phyloP scores from a whole-genome alignment of 2,113 vertebrate genomes.

The Brachyistius frenatus region DNA sequence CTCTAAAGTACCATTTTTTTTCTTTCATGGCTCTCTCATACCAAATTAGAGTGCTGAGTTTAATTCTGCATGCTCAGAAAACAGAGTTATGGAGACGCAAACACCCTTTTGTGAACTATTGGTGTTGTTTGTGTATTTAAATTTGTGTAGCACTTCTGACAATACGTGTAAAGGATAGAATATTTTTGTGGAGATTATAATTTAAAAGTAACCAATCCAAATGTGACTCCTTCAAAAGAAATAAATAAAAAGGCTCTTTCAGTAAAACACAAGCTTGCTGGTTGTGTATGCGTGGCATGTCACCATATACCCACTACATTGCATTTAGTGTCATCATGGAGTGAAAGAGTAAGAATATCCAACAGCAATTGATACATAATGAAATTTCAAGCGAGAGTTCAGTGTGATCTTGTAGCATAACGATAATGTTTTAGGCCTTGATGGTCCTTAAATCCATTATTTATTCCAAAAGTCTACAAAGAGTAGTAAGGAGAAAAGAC shows the following conservation, averaged over 20 bases:
- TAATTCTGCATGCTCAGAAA: slow-evolving; percentile 57
- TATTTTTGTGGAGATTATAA: slow-evolving; percentile 73
- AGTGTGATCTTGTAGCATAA: slow-evolving; percentile 4
- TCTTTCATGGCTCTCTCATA: slow-evolving; percentile 12
- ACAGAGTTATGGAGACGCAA: slow-evolving; percentile 42
- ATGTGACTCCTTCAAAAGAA: slow-evolving; percentile 51
- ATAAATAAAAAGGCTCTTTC: slow-evolving; percentile 62
- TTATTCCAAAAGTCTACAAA: not conserved
- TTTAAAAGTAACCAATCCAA: slow-evolving; percentile 28
- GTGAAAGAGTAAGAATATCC: slow-evolving; percentile 24
- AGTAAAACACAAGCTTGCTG: slow-evolving; percentile 32
- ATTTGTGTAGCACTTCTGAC: slow-evolving; percentile 49
- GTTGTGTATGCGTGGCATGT: slow-evolving; percentile 23
- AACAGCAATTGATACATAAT: slow-evolving; percentile 11
- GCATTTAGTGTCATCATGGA: slow-evolving; percentile 46
- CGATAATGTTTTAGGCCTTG: not conserved
- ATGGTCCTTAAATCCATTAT: not conserved
- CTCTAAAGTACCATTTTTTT: slow-evolving; percentile 19
- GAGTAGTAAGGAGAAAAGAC: not conserved
- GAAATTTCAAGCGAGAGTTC: not conserved
- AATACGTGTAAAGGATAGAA: slow-evolving; percentile 22
- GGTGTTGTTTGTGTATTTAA: slow-evolving; percentile 57
- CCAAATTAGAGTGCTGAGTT: slow-evolving; percentile 19
- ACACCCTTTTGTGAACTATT: slow-evolving; percentile 57
- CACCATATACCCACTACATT: slow-evolving; percentile 12